Evolutionary conservation across 2,113 vertebrate genomes (phyloP).

Genomic region (Etia nguti): DNA sequence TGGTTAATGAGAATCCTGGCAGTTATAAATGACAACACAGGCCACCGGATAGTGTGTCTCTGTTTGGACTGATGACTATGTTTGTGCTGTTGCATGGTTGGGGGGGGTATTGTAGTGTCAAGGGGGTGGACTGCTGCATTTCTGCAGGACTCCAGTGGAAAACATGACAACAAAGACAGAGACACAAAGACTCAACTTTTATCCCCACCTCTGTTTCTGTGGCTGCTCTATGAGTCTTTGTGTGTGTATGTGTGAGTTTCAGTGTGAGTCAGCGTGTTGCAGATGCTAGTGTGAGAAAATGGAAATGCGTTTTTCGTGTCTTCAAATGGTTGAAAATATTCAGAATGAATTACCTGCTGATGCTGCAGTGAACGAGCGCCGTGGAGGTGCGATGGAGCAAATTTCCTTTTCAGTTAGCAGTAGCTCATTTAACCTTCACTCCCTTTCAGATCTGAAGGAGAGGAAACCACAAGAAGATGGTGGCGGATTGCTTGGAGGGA

Average conservation of each 20-base stretch:
- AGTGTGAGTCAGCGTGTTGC: slow-evolving; percentile 31
- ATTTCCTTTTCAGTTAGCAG: background rate
- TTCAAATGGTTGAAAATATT: background rate
- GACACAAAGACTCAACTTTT: background rate
- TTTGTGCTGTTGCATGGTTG: background rate
- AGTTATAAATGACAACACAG: background rate
- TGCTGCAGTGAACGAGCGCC: background rate
- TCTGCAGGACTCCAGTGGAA: slow-evolving; percentile 1
- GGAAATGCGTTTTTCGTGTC: background rate
- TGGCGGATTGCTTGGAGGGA: background rate
- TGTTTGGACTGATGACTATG: background rate
- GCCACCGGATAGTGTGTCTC: background rate
- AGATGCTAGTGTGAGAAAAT: background rate
- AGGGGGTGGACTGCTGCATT: background rate
- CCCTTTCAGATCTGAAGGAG: background rate
- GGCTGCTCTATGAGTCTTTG: background rate
- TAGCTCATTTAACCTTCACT: background rate
- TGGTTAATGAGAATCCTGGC: background rate
- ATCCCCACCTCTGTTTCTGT: background rate
- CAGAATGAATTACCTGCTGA: background rate
- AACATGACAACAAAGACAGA: background rate
- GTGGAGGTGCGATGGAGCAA: background rate
- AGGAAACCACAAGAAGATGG: background rate
- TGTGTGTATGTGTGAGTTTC: background rate
- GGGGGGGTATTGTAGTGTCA: background rate